Percentiles rank a stretch among this genome's conserved stretches.
phyloP scores from a whole-genome alignment of 2,113 vertebrate species.

The Oryzias curvinotus region DNA sequence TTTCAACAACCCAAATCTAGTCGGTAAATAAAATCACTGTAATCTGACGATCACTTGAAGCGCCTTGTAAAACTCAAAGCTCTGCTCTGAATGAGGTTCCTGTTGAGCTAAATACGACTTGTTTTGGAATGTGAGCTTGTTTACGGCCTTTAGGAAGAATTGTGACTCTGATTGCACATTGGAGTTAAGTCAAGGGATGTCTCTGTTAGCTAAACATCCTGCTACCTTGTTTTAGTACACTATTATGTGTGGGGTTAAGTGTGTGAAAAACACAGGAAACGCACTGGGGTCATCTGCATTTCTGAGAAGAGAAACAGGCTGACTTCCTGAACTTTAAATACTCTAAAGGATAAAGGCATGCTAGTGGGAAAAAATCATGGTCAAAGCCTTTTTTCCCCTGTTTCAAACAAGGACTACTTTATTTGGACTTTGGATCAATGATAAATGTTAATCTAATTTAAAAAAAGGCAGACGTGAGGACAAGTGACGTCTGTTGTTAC shows the following conservation, averaged over 20 bases:
- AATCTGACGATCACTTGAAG: slow-evolving; percentile 11
- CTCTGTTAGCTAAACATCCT: slow-evolving; percentile 70
- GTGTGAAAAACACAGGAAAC: slow-evolving; percentile 78
- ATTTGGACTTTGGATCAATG: slow-evolving; percentile 39
- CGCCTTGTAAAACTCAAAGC: slow-evolving; percentile 11
- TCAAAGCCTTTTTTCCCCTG: slow-evolving; percentile 34
- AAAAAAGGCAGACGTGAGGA: slow-evolving; percentile 19
- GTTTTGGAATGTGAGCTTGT: slow-evolving; percentile 55
- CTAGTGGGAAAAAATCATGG: slow-evolving; percentile 54
- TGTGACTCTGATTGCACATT: slow-evolving; percentile 53
- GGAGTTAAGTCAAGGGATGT: slow-evolving; percentile 53
- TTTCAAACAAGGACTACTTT: slow-evolving; percentile 53
- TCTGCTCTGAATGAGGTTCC: slow-evolving; percentile 37
- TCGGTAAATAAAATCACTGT: neutral
- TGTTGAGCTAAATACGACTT: slow-evolving; percentile 32
- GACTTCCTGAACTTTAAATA: slow-evolving; percentile 75
- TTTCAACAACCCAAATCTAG: too few species aligned
- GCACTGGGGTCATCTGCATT: slow-evolving; percentile 62
- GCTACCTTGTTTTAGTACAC: slow-evolving; percentile 57
- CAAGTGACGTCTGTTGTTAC: slow-evolving; percentile 12
- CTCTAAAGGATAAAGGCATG: slow-evolving; percentile 73
- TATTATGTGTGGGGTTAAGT: slow-evolving; percentile 41
- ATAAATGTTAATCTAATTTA: slow-evolving; percentile 17
- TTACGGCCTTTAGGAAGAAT: slow-evolving; percentile 51
- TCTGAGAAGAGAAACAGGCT: slow-evolving; percentile 70